Evolutionary conservation across 2,888 invertebrate genomes (phyloP).

Genomic region (Lamellibrachia satsuma): DNA sequence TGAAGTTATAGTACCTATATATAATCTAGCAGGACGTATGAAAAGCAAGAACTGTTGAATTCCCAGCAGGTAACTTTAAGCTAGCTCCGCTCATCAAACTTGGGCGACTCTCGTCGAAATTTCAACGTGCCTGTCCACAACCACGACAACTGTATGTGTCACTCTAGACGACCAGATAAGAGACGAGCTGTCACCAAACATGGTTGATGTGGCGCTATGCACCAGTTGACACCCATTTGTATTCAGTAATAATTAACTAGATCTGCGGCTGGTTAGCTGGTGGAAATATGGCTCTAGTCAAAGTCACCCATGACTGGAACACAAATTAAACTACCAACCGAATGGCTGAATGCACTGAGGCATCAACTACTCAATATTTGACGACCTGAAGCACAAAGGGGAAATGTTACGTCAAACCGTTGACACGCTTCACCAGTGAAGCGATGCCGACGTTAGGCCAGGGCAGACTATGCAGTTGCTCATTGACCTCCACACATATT

Average conservation of each 20-base stretch:
- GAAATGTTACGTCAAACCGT: background rate
- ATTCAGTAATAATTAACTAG: background rate
- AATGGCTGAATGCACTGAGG: background rate
- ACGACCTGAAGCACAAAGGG: background rate
- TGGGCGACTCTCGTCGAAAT: too few species aligned
- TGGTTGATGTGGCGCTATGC: background rate
- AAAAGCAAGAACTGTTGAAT: too few species aligned
- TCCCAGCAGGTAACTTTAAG: too few species aligned
- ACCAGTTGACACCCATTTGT: background rate
- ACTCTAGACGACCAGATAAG: background rate
- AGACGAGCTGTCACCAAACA: background rate
- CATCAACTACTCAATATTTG: constrained; percentile 17
- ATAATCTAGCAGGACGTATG: background rate
- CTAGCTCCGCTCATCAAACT: too few species aligned
- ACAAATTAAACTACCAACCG: background rate
- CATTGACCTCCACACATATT: background rate
- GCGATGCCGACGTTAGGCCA: background rate
- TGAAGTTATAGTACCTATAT: background rate
- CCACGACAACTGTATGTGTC: too few species aligned
- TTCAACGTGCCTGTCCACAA: too few species aligned
- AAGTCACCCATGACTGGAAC: background rate
- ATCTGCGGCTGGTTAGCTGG: background rate
- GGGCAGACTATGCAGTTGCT: too few species aligned
- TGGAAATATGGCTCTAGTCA: background rate
- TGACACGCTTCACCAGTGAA: background rate